A percentile compares a stretch with the other conserved stretches of the same genome.
Conservation (phyloP, 2,888 invertebrate genomes). For the Chrysina gloriosa region DNA sequence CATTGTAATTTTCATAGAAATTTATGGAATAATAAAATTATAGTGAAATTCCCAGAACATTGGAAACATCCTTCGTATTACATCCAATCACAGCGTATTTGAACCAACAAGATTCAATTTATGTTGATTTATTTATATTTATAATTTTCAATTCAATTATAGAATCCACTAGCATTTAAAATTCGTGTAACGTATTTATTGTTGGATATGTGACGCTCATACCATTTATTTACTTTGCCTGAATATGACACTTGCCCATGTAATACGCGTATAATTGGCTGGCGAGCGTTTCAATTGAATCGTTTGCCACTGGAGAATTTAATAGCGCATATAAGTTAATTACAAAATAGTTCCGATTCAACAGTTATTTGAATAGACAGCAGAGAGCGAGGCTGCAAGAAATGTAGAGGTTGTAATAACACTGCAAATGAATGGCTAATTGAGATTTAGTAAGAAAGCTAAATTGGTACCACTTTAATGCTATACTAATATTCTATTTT, state of each 20-base stretch:
- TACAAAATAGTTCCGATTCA: conserved; percentile 1
- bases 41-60: no score
- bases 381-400: background rate
- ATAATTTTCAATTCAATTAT: no score
- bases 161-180: no score
- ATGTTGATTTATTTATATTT: no score
- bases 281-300: conserved; percentile 21
- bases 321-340: conserved; percentile 20
- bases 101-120: background rate
- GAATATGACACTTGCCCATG: background rate
- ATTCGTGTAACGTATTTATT: no score
- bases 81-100: background rate
- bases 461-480: background rate
- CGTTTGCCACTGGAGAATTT: conserved; percentile 4
- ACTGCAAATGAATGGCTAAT: background rate
- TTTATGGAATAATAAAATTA: no score
- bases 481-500: background rate
- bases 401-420: background rate
- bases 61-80: background rate
- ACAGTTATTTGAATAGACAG: background rate
- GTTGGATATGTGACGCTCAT: background rate
- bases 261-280: background rate
- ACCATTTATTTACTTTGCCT: background rate
- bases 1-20: no score
- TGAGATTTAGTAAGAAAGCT: background rate